These are phyloP conservation scores for Gallirallus australis DNA, from an alignment of 2,797 vertebrate species.

Conservation along the genomic window DNA sequence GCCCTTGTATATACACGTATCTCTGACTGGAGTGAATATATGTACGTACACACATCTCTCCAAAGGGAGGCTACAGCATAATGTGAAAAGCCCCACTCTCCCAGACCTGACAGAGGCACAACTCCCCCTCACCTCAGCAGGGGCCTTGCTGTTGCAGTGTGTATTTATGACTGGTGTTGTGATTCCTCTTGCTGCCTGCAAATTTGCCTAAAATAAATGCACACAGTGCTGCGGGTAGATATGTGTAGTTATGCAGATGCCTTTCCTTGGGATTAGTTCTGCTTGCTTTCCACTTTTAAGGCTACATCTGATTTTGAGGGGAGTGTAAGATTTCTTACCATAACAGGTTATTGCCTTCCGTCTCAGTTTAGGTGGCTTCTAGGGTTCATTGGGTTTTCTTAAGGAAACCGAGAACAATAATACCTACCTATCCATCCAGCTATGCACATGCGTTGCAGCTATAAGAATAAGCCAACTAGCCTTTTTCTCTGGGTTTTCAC, in stretches of 20 bases:
- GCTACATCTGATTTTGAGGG: not conserved
- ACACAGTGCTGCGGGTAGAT: not conserved
- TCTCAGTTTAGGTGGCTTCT: not conserved
- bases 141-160: not conserved
- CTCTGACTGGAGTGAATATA: not conserved
- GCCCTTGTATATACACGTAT: not conserved
- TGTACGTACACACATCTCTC: fast-evolving
- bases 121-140: not conserved
- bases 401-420: not conserved
- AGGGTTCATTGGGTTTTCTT: not conserved
- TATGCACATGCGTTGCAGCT: not conserved
- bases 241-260: not conserved
- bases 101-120: not conserved
- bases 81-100: not conserved
- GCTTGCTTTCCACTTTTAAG: not conserved
- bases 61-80: not conserved
- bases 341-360: not conserved
- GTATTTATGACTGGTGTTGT: not conserved
- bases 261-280: not conserved
- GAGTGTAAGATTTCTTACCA: not conserved
- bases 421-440: not conserved
- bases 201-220: constrained; percentile 10
- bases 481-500: not conserved
- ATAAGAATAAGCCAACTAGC: not conserved
- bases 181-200: not conserved